Percentiles rank a stretch among this genome's conserved stretches.
These are phyloP conservation scores for Camponotus fellah DNA, from an alignment of 2,888 invertebrate genomes.

Conservation along the genomic window DNA sequence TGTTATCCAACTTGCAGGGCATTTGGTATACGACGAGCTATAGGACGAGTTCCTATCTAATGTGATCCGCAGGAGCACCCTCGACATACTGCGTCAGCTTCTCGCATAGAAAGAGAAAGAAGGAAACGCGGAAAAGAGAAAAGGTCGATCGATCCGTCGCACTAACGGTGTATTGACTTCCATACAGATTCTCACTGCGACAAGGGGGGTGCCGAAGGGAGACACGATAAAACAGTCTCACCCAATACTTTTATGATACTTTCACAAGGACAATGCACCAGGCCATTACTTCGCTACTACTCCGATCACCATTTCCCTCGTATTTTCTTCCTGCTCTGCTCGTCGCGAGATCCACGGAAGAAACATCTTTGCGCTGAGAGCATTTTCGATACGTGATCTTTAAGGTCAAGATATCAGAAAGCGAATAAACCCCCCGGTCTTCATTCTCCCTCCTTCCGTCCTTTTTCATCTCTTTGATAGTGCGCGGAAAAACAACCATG, in stretches of 20 bases:
- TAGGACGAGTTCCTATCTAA: constrained; percentile 17
- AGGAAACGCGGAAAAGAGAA: constrained; percentile 34
- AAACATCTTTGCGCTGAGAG: constrained; percentile 38
- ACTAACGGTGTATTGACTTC: constrained; percentile 63
- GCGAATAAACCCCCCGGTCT: not conserved
- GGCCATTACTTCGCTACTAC: constrained; percentile 53
- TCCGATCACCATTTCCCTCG: constrained; percentile 52
- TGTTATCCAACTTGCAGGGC: constrained; percentile 26
- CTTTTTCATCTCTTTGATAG: not conserved
- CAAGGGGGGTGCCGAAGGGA: constrained; percentile 49
- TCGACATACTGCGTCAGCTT: constrained; percentile 2
- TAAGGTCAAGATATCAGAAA: not conserved
- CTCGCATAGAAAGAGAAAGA: not conserved
- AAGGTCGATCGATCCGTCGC: constrained; percentile 61
- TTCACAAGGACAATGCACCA: constrained; percentile 32
- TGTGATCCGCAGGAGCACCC: constrained; percentile 19
- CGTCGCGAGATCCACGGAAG: constrained; percentile 14
- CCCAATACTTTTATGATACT: constrained; percentile 73
- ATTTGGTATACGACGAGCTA: constrained; percentile 12
- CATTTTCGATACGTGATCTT: constrained; percentile 42
- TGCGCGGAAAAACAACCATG: not conserved
- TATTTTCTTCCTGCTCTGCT: constrained; percentile 4
- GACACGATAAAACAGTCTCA: constrained; percentile 73
- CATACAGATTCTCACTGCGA: constrained; percentile 62
- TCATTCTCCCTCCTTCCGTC: not conserved